These are phyloP conservation scores for Campylomormyrus numenius DNA, from an alignment of 2,113 vertebrate genomes.

Conservation along the genomic window DNA sequence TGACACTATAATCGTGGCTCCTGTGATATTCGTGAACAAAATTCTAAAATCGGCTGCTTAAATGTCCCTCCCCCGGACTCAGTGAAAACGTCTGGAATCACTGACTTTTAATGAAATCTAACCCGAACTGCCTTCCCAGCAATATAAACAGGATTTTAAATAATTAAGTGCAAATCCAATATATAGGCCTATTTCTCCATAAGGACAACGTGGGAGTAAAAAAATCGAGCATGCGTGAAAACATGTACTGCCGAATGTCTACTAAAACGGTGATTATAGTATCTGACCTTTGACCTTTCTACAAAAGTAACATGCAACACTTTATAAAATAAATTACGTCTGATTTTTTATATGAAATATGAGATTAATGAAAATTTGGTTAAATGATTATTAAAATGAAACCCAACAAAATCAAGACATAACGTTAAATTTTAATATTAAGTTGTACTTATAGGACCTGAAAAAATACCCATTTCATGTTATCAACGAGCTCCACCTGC, in stretches of 20 bases:
- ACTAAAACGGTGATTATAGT: neutral
- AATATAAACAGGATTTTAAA: neutral
- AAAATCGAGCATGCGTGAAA: neutral
- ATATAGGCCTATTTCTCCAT: neutral
- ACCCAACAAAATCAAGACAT: neutral
- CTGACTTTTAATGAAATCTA: neutral
- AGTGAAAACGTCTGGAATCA: neutral
- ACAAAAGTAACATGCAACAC: neutral
- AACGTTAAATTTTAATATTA: neutral
- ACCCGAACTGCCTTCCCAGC: neutral
- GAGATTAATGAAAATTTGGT: neutral
- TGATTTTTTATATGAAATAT: neutral
- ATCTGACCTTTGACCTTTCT: neutral
- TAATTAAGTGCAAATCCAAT: neutral
- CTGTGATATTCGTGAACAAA: neutral
- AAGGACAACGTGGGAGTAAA: neutral
- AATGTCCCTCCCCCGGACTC: neutral
- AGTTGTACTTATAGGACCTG: neutral
- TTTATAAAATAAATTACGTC: neutral
- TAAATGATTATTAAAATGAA: neutral
- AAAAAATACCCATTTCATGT: neutral
- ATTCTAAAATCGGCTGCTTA: neutral
- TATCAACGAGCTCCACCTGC: neutral
- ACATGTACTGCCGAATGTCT: neutral
- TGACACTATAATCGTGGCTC: neutral